Percentiles rank a stretch among this genome's conserved stretches.
phyloP scores from a whole-genome alignment of 2,113 vertebrate species.

The Diphyllodes magnificus region DNA sequence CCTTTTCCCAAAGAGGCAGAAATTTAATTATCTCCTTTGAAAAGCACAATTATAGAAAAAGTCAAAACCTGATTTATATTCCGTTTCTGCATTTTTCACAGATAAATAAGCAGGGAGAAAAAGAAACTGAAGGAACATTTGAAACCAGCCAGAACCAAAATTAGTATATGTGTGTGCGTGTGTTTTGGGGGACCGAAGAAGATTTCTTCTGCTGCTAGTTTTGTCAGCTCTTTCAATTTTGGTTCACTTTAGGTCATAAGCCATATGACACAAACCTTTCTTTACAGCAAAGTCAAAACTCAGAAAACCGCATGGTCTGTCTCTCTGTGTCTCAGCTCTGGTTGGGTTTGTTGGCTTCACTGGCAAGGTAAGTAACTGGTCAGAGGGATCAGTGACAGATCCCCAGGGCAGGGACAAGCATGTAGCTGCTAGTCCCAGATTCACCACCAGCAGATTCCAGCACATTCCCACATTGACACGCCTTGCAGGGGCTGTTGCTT shows the following conservation, averaged over 20 bases:
- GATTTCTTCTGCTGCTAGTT: neutral
- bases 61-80: conserved; percentile 69
- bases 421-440: neutral
- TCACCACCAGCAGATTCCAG: neutral
- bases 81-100: conserved; percentile 59
- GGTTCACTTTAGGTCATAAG: neutral
- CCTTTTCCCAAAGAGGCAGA: conserved; percentile 72
- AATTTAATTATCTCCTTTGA: conserved; percentile 78
- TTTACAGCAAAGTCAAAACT: neutral
- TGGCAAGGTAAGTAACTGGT: neutral
- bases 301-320: neutral
- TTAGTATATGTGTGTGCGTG: rapidly evolving
- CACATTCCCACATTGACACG: neutral
- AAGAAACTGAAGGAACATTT: neutral
- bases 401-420: neutral
- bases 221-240: neutral
- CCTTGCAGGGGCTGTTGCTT: neutral
- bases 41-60: conserved; percentile 74
- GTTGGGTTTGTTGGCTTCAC: neutral
- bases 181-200: neutral
- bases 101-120: conserved; percentile 55
- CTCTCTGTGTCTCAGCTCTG: neutral
- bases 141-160: neutral
- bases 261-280: neutral
- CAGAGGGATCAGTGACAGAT: neutral